Base-by-base conservation (phyloP, 2,113 vertebrate genomes). In the Zingel zingel region DNA sequence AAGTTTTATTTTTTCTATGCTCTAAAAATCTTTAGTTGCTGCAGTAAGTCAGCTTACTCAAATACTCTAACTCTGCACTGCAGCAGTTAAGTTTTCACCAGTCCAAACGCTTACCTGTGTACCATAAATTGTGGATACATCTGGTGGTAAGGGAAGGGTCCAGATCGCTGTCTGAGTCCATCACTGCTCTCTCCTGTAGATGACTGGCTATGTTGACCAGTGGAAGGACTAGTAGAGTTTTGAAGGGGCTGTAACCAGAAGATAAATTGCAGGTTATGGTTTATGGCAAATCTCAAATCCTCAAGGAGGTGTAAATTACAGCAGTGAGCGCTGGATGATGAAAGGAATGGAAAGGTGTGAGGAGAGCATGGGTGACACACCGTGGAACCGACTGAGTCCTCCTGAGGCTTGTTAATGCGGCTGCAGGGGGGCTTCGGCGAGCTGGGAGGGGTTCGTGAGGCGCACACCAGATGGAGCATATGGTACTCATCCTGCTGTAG, bases 401-500 rank as follows among this genome's bases (percentile, higher is more conserved):
- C 89, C 58, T 71, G 87, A 58, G 90, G 74, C 89, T 89, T 94
- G 82, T 90, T 93, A 67, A 81, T 3, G 69, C 7, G 61, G 72
- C 86, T 86, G 71, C 89, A 74, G 73, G 77, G 74, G 50, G 86
- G 87, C 89, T 93, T 91, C 1, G 95, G 95, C 79, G 95, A 95
- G 74, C 87, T 91, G 68, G 94, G 94, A 21, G 95, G 94, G 2
- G 91, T 95, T 25, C 91, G 85, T 0, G 92, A 95, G 45, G 95
- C 84, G 27, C 95, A 96, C 73, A 96, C 95, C 86, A 96, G 91
- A 82, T 96, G 95, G 88, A 96, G 93, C 94, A 95, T 95, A 70
- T 96, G 95, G 81, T 95, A 96, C 79, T 95, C 95, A 11, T 96
- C 95, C 79, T 96, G 95, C 95, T 96, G 90, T 23, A 50, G 74